phyloP scores from a whole-genome alignment of 2,113 vertebrate genomes.

The Cebus imitator region DNA sequence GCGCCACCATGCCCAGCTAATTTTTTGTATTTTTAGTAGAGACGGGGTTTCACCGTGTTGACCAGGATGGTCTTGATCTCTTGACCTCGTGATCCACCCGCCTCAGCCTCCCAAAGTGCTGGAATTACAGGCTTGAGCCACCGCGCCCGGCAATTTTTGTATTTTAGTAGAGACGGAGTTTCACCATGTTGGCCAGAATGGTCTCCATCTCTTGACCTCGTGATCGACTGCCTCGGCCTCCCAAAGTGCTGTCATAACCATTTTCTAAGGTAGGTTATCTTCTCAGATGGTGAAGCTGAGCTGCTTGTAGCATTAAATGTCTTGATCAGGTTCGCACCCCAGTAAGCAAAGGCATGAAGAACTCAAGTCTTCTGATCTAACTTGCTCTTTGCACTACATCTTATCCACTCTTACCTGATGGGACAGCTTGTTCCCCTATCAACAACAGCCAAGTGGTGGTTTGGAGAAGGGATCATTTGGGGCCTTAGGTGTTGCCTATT shows the following conservation, averaged over 20 bases:
- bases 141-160: too few relatives aligned
- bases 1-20: too few relatives aligned
- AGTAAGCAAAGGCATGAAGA: not conserved
- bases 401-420: not conserved
- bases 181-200: too few relatives aligned
- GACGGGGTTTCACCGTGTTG: too few relatives aligned
- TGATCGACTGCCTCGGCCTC: too few relatives aligned
- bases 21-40: too few relatives aligned
- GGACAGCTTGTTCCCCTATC: not conserved
- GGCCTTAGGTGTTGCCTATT: not conserved
- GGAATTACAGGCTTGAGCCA: too few relatives aligned
- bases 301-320: not conserved
- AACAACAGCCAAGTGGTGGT: not conserved
- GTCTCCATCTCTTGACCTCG: too few relatives aligned
- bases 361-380: constrained; percentile 5
- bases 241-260: not conserved
- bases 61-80: too few relatives aligned
- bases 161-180: too few relatives aligned
- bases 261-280: not conserved
- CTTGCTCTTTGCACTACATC: not conserved
- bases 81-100: too few relatives aligned
- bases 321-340: not conserved
- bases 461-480: not conserved
- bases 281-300: not conserved
- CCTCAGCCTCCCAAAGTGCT: too few relatives aligned